Evolutionary conservation across 2,797 vertebrate genomes (phyloP), one percentile per base, ranked within the genome.

Genomic region (Sphaeramia orbicularis): DNA sequence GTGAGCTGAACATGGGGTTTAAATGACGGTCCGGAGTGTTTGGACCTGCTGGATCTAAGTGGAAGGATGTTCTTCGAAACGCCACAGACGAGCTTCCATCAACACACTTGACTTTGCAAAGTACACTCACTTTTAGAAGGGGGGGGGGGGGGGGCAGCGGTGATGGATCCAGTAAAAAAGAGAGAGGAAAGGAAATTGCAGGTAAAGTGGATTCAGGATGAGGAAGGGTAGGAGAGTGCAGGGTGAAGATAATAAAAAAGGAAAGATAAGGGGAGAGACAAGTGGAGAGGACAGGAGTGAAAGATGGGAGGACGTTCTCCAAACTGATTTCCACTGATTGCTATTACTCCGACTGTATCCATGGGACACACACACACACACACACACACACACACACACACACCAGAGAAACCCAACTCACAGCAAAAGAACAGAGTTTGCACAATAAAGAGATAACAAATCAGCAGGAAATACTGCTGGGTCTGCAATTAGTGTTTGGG

Each of bases 381-480:
- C 12, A 21, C 44, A 52, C 27, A 50, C 47, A 70, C 27, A 36
- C 56, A 18, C 40, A n/a, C 14, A 44, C 55, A 9, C 10, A 30
- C 65, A 36, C 35, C 36, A 13, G 8, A n/a, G 48, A 7, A 16
- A 43, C 54, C 51, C n/a, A 18, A 76, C 70, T 65, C 56, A 40
- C 56, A 45, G 51, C 2, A 50, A 66, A 69, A 79, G 59, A 77
- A 61, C 58, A 64, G 58, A 80, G 53, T 78, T 74, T 64, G 67
- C 82, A 77, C 72, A 69, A 78, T 74, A 72, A 76, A 63, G 48
- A 78, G 76, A 85, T 74, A 81, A 73, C 53, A 74, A 72, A 82
- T 85, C 81, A 82, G 74, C 70, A 79, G 65, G 64, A 87, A 81
- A 80, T 84, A 71, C 62, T 81, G 79, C 79, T 79, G 45, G 14